Percentiles rank a stretch among this genome's conserved stretches.
phyloP scores from a whole-genome alignment of 2,113 vertebrate species.

The Muntiacus muntjak region DNA sequence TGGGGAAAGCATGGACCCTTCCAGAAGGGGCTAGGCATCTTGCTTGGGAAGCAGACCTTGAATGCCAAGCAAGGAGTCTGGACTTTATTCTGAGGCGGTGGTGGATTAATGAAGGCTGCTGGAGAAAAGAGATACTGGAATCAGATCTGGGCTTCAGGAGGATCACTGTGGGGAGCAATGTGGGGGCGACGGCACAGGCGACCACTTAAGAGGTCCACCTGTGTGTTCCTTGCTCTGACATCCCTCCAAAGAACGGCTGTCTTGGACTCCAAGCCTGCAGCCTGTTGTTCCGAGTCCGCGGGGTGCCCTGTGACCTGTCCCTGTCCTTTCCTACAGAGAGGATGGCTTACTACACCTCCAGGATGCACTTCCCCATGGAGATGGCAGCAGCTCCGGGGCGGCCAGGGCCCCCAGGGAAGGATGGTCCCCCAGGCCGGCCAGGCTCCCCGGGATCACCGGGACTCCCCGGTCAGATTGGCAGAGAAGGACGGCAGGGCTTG shows the following conservation, averaged over 20 bases:
- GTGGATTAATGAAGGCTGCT: not conserved
- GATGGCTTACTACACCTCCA: slow-evolving; percentile 94
- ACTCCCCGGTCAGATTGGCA: slow-evolving; percentile 90
- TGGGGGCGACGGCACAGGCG: not conserved
- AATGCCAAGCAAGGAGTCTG: not conserved
- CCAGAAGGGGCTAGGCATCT: not conserved
- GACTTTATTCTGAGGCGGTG: not conserved
- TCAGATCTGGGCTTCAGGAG: not conserved
- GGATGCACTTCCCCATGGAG: slow-evolving; percentile 91
- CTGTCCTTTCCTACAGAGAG: slow-evolving; percentile 84
- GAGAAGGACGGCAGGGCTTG: slow-evolving; percentile 90
- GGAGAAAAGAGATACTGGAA: not conserved
- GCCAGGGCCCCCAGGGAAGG: slow-evolving; percentile 93
- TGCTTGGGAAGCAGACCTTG: not conserved
- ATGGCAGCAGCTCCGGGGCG: slow-evolving; percentile 88
- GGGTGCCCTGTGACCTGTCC: not conserved
- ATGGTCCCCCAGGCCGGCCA: slow-evolving; percentile 85
- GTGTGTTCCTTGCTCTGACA: not conserved
- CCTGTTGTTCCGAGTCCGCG: not conserved
- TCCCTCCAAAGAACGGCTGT: not conserved
- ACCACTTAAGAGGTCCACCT: not conserved
- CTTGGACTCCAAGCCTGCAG: not conserved
- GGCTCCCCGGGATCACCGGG: slow-evolving; percentile 88
- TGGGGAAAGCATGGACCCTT: not conserved
- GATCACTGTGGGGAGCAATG: not conserved